A percentile compares a stretch with the other conserved stretches of the same genome.
Evolutionary conservation across 2,888 invertebrate genomes (phyloP).

Genomic region (Auanema freiburgensis): DNA sequence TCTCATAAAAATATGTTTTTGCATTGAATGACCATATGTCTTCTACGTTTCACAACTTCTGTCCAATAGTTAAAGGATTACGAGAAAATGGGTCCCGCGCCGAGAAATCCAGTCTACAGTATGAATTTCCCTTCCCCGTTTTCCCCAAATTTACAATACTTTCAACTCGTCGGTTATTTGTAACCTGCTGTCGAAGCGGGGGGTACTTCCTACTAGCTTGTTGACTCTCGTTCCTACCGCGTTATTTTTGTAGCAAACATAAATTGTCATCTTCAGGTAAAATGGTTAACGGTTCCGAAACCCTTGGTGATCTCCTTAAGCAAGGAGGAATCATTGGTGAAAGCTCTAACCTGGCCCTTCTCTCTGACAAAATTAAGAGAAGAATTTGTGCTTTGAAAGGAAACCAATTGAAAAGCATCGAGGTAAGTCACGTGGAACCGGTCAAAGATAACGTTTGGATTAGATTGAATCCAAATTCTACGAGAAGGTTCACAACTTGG

Average conservation of each 20-base stretch:
- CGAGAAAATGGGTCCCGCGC: background rate
- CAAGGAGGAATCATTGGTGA: constrained; percentile 16
- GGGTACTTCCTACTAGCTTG: background rate
- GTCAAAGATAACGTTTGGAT: constrained; percentile 58
- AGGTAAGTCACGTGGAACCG: constrained; percentile 20
- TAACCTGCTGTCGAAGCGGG: background rate
- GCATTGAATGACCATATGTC: background rate
- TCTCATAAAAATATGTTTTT: background rate
- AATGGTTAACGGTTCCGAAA: constrained; percentile 13
- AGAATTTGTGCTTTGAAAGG: constrained; percentile 58
- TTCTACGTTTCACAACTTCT: background rate
- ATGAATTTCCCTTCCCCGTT: background rate
- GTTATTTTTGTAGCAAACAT: background rate
- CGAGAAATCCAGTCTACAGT: background rate
- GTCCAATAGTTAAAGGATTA: constrained; percentile 4
- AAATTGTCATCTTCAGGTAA: background rate
- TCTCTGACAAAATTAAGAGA: constrained; percentile 21
- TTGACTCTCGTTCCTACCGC: background rate
- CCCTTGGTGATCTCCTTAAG: constrained; percentile 26
- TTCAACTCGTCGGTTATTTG: background rate
- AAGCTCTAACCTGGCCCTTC: constrained; percentile 7
- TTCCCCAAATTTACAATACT: background rate
- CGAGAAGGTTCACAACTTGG: constrained; percentile 86
- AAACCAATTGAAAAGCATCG: constrained; percentile 46
- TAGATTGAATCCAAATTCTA: constrained; percentile 90